phyloP scores from a whole-genome alignment of 2,797 vertebrate species.

The Halcyon chelicuti region DNA sequence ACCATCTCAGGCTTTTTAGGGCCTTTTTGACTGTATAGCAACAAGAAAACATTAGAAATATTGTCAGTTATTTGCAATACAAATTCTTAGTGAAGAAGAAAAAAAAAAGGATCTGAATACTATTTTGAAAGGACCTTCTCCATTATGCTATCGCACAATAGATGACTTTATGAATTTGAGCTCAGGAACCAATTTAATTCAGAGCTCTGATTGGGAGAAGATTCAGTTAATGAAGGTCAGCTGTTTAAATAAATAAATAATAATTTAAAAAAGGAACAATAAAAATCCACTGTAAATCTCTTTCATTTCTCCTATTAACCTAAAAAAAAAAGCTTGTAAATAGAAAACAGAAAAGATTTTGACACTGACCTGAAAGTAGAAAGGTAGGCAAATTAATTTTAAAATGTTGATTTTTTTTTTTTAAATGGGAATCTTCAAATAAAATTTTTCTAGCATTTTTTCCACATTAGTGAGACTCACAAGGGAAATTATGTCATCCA shows the following conservation, averaged over 20 bases:
- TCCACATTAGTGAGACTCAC: not conserved
- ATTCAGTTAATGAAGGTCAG: not conserved
- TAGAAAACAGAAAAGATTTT: not conserved
- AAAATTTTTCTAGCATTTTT: not conserved
- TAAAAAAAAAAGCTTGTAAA: not conserved
- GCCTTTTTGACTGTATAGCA: not conserved
- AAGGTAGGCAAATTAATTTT: not conserved
- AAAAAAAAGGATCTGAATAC: not conserved
- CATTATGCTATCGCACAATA: not conserved
- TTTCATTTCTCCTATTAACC: not conserved
- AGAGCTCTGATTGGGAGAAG: not conserved
- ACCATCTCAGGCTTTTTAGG: not conserved
- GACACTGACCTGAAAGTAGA: not conserved
- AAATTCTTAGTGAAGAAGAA: not conserved
- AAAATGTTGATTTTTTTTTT: not conserved
- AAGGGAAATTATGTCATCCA: not conserved
- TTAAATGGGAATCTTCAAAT: not conserved
- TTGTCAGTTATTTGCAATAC: not conserved
- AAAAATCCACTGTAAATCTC: not conserved
- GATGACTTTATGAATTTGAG: not conserved
- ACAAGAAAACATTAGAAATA: not conserved
- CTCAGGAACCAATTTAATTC: not conserved
- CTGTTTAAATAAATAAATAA: not conserved
- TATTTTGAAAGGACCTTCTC: not conserved
- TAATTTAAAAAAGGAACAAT: not conserved